These are phyloP conservation scores for Hyposmocoma kahamanoa DNA, from an alignment of 1,140 invertebrate species.

Conservation along the genomic window DNA sequence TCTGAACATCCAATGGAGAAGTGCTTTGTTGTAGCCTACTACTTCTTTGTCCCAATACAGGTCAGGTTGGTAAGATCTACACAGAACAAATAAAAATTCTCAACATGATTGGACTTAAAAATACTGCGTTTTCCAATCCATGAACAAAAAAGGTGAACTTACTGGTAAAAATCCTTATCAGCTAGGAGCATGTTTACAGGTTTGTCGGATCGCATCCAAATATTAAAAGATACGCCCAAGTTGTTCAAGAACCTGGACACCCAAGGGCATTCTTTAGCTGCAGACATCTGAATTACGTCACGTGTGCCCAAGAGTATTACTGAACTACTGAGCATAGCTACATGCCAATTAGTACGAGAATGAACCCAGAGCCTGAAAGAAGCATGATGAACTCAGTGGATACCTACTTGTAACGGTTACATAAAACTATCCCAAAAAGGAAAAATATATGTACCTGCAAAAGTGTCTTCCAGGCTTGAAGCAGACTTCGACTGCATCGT, in stretches of 20 bases:
- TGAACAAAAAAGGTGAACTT: slow-evolving; percentile 6
- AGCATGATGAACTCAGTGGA: too few species aligned
- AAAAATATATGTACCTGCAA: slow-evolving; percentile 36
- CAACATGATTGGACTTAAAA: too few species aligned
- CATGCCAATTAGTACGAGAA: slow-evolving; percentile 45
- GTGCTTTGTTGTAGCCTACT: slow-evolving; percentile 37
- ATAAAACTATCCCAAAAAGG: not conserved
- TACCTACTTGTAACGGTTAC: not conserved
- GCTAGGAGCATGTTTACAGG: slow-evolving; percentile 14
- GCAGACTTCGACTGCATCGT: slow-evolving; percentile 40
- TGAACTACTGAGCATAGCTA: slow-evolving; percentile 43
- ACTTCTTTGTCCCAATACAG: slow-evolving; percentile 40
- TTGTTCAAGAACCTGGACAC: slow-evolving; percentile 32
- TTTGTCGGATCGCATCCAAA: slow-evolving; percentile 45
- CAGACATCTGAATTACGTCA: slow-evolving; percentile 37
- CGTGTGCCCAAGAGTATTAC: slow-evolving; percentile 38
- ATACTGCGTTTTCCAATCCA: too few species aligned
- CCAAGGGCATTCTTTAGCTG: slow-evolving; percentile 53
- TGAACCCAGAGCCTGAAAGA: slow-evolving; percentile 51
- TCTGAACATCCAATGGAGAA: slow-evolving; percentile 60
- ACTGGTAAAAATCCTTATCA: slow-evolving; percentile 55
- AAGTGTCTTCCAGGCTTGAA: slow-evolving; percentile 54
- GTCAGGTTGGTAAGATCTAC: slow-evolving; percentile 55
- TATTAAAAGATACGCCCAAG: slow-evolving; percentile 37
- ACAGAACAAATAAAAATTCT: not conserved